phyloP scores from a whole-genome alignment of 2,888 invertebrate genomes.

The Ophioninae sp. region DNA sequence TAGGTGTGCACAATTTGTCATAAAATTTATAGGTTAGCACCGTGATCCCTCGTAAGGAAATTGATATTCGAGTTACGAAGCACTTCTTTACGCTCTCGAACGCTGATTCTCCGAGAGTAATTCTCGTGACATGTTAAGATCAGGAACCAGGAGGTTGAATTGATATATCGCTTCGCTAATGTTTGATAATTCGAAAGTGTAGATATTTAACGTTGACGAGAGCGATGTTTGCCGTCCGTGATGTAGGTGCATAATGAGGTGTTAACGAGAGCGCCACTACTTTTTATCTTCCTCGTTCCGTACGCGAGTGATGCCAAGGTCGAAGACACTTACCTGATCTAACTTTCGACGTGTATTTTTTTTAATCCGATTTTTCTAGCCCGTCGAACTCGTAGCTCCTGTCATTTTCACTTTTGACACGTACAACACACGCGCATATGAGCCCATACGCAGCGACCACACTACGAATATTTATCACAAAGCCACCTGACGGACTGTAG shows the following conservation, averaged over 20 bases:
- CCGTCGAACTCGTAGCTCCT: slow-evolving; percentile 46
- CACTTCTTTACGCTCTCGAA: not conserved
- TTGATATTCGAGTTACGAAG: not conserved
- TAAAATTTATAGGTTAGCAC: slow-evolving; percentile 37
- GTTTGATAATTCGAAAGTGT: slow-evolving; percentile 30
- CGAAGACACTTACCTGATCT: slow-evolving; percentile 38
- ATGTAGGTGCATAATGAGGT: slow-evolving; percentile 7
- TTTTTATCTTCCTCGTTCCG: not conserved
- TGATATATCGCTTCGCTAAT: slow-evolving; percentile 2
- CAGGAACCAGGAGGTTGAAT: slow-evolving; percentile 32
- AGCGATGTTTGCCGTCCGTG: slow-evolving; percentile 5
- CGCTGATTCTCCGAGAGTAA: not conserved
- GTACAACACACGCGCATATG: slow-evolving; percentile 18
- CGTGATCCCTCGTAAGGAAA: not conserved
- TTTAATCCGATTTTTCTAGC: slow-evolving; percentile 36
- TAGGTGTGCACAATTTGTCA: slow-evolving; percentile 9
- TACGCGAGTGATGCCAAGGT: slow-evolving; percentile 6
- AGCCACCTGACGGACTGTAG: slow-evolving; percentile 34
- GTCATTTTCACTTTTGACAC: slow-evolving; percentile 58
- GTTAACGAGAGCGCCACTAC: slow-evolving; percentile 6
- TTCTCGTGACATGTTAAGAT: not conserved
- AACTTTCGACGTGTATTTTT: slow-evolving; percentile 39
- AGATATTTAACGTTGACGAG: slow-evolving; percentile 29
- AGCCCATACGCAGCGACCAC: slow-evolving; percentile 5
- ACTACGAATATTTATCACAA: slow-evolving; percentile 1